Base-by-base conservation (phyloP, 2,113 vertebrate genomes). In the Aramus guarauna region DNA sequence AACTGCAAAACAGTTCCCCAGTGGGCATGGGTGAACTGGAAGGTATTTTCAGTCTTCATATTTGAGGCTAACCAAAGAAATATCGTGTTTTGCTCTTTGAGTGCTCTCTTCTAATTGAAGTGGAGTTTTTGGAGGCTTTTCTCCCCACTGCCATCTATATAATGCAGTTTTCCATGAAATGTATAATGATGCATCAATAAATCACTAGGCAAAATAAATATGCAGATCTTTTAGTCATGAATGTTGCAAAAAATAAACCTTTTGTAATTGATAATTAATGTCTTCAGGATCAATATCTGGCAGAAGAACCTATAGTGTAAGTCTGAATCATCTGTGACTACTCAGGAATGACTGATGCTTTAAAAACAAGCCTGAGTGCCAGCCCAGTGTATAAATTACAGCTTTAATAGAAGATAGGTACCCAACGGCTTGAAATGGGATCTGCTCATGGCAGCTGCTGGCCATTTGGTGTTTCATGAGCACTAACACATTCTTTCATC, bases 191-290 rank as follows among this genome's bases (percentile, higher is more conserved):
- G 26, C 36, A 5, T 96, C 96, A 97, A 98, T 98, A 98, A 98
- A 98, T 98, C 98, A 98, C 92, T 85, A 88, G 95, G 91, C 64
- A 97, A 97, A 98, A 98, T 97, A 98, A 98, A 98, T 98, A 98
- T 74, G 11, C 50, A 41, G 93, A 97, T 97, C 83, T 96, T 96
- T 96, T 74, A 96, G 92, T 94, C 96, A 92, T 66, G 96, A 95
- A 96, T 64, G 93, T 86, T 97, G 96, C 29, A 11, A 98, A 97
- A 97, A 98, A 97, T 97, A 97, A 98, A 97, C 96, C 96, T 97
- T 97, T 96, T 97, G 96, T 98, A 98, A 98, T 97, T 98, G 98
- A 98, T 97, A 98, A 98, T 97, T 98, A 98, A 98, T 98, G 97
- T 97, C 97, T 96, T 94, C 95, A 91, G 93, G 97, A 98, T 98